Evolutionary conservation across 1,140 invertebrate genomes (phyloP).

Genomic region (Goniozus legneri): DNA sequence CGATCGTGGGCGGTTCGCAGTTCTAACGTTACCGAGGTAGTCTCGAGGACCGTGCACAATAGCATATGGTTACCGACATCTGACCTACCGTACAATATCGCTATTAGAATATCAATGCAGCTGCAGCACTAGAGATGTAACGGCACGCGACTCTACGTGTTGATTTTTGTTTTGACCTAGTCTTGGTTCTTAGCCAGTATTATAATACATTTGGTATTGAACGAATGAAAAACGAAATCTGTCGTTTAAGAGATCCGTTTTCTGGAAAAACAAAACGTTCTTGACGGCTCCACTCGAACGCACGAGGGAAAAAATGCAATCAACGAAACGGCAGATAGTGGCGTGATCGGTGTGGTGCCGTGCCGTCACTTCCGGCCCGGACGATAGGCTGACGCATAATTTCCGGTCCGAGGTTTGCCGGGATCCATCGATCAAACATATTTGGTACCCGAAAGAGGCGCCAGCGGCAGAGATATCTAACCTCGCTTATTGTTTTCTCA

Average conservation of each 20-base stretch:
- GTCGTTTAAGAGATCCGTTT: too few species aligned
- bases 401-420: constrained; percentile 45
- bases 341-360: constrained; percentile 42
- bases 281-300: constrained; percentile 9
- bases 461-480: constrained; percentile 30
- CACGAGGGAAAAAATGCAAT: constrained; percentile 33
- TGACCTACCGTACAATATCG: constrained; percentile 46
- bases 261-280: constrained; percentile 20
- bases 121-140: constrained; percentile 15
- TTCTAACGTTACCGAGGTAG: constrained; percentile 37
- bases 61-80: constrained; percentile 45
- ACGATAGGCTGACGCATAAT: constrained; percentile 55
- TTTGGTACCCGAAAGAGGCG: constrained; percentile 29
- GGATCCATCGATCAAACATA: constrained; percentile 55
- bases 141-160: constrained; percentile 45
- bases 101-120: constrained; percentile 51
- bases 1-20: constrained; percentile 38
- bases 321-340: constrained; percentile 45
- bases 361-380: constrained; percentile 43
- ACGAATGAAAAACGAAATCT: too few species aligned
- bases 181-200: too few species aligned
- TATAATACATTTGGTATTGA: too few species aligned
- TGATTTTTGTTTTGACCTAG: too few species aligned
- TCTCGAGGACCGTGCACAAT: constrained; percentile 33
- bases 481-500: too few species aligned